Base-by-base conservation (phyloP, 2,888 invertebrate species). In the Pasiphila rectangulata region DNA sequence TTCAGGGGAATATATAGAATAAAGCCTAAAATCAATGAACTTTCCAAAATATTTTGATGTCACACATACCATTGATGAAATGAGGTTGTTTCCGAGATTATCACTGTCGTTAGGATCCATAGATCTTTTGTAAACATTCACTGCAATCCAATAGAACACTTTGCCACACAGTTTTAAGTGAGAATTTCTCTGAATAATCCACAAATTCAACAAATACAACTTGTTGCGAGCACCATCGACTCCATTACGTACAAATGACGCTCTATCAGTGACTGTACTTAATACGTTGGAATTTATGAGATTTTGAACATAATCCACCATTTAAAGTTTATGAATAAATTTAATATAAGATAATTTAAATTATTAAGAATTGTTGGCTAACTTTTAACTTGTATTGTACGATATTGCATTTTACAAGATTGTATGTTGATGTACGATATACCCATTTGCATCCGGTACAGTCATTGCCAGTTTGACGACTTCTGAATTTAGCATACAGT, bases 181-280 rank as follows among this genome's bases (percentile, higher is more conserved):
- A 78, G 75, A 32, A 78, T 75, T 76, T 75, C 62, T 52, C 56
- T 47, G 51, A 58, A 69, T 78, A 74, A 67, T 60, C 63, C 59
- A 63, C 65, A 75, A 76, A 71, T 69, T 65, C 62, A 68, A 69
- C 61, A 75, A 71, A 72, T 72, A 75, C 63, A 74, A 77, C 67
- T 76, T 62, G 64, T 75, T 61, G 69, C 72, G 74, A 63, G 72
- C 74, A 79, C 81, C 75, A 75, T 89, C 85, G 90, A 89, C 91
- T 91, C 91, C 91, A 91, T 91, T 90, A 90, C 91, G 90, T 90
- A 91, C 90, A 87, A 90, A 88, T 90, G 90, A 91, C 90, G 91
- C 91, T 90, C 81, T 83, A 70, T 90, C 91, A 90, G 83, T 64
- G 61, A 57, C 72, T 46, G 34, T 54, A 68, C 83, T 82, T 63